These are phyloP conservation scores for Serranus cabrilla DNA, from an alignment of 2,797 vertebrate genomes.

Conservation along the genomic window DNA sequence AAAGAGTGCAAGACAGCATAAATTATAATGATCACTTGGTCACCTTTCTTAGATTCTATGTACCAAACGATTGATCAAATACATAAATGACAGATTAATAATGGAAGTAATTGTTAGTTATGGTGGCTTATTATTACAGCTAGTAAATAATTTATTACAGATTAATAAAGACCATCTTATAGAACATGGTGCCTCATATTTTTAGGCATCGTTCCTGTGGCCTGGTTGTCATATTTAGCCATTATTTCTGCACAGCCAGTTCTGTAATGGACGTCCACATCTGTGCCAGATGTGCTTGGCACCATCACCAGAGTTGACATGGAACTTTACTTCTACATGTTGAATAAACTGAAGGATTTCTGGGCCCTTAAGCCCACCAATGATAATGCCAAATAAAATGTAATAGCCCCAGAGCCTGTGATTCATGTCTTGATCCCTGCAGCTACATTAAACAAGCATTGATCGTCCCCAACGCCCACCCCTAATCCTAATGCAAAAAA, in stretches of 20 bases:
- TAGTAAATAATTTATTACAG: not conserved
- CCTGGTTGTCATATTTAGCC: constrained; percentile 35
- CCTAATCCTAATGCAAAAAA: constrained; percentile 86
- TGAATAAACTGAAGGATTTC: constrained; percentile 53
- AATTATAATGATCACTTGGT: not conserved
- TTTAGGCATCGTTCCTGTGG: not conserved
- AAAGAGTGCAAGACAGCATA: too few relatives aligned
- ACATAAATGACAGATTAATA: not conserved
- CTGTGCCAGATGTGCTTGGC: constrained; percentile 46
- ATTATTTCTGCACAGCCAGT: constrained; percentile 36
- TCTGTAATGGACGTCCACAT: constrained; percentile 30
- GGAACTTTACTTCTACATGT: constrained; percentile 58
- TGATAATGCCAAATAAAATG: constrained; percentile 78
- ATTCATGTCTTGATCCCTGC: constrained; percentile 79
- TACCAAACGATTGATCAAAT: not conserved
- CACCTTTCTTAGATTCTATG: not conserved
- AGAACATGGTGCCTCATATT: not conserved
- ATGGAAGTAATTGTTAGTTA: not conserved
- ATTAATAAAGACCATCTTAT: not conserved
- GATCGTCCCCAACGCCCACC: constrained; percentile 79
- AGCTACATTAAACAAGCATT: constrained; percentile 84
- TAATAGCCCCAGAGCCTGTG: constrained; percentile 71
- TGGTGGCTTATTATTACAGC: not conserved
- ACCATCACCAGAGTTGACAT: constrained; percentile 19
- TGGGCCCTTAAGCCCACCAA: constrained; percentile 63